A percentile compares a stretch with the other conserved stretches of the same genome.
These are phyloP conservation scores for Girardia tigrina DNA, from an alignment of 2,888 invertebrate genomes.

Conservation along the genomic window DNA sequence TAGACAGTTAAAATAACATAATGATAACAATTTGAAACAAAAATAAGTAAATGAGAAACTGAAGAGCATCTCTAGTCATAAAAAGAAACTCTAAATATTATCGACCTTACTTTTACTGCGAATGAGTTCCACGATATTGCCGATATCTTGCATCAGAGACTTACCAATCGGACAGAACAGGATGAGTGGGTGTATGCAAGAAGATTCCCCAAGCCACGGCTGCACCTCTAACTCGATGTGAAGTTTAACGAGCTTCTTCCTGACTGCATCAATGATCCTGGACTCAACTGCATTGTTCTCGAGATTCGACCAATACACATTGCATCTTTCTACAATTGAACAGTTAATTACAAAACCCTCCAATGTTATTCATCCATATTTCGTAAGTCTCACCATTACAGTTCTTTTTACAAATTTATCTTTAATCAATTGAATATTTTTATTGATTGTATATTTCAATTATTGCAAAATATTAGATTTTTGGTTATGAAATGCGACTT, in stretches of 20 bases:
- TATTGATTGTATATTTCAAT: too few relatives aligned
- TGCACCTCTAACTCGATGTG: constrained; percentile 15
- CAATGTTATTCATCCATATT: constrained; percentile 2
- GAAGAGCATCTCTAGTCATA: too few relatives aligned
- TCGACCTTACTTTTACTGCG: background rate
- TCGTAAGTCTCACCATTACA: too few relatives aligned
- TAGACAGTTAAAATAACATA: too few relatives aligned
- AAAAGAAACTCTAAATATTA: too few relatives aligned
- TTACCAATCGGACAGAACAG: constrained; percentile 11
- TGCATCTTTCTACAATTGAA: constrained; percentile 4
- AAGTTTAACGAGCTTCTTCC: background rate
- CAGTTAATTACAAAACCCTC: too few relatives aligned
- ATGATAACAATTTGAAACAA: too few relatives aligned
- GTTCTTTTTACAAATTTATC: too few relatives aligned
- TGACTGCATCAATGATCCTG: background rate
- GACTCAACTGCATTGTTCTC: constrained; percentile 29
- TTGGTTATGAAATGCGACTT: too few relatives aligned
- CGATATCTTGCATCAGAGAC: background rate
- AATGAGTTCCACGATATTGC: background rate
- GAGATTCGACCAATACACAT: constrained; percentile 25
- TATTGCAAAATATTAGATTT: too few relatives aligned
- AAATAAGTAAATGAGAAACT: too few relatives aligned
- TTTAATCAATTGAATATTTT: too few relatives aligned
- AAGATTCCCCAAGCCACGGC: constrained; percentile 1
- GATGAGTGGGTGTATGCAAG: background rate